Conservation (phyloP, 2,888 invertebrate genomes). For the Athripsodes cinereus region DNA sequence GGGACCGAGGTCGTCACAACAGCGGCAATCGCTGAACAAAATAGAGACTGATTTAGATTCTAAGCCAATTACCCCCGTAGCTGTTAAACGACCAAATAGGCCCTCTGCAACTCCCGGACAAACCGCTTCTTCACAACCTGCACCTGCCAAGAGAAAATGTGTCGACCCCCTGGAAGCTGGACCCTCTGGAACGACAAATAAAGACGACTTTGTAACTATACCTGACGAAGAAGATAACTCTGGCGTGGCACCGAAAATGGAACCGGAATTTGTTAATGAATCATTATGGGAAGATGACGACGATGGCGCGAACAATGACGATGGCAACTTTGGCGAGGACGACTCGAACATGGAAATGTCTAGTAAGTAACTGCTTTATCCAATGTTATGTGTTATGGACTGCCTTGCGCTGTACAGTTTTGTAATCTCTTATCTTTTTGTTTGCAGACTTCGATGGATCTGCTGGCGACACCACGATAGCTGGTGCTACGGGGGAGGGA, state of each 20-base stretch:
- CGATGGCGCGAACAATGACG: constrained; percentile 57
- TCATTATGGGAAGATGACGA: constrained; percentile 55
- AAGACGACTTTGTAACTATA: constrained; percentile 50
- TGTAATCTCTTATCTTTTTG: background rate
- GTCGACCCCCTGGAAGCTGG: constrained; percentile 55
- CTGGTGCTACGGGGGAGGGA: constrained; percentile 45
- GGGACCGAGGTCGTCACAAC: constrained; percentile 61
- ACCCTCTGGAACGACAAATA: constrained; percentile 49
- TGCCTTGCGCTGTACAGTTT: background rate
- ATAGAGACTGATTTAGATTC: constrained; percentile 53
- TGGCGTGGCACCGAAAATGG: constrained; percentile 59
- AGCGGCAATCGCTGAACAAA: constrained; percentile 58
- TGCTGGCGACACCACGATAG: constrained; percentile 48
- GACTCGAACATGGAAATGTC: constrained; percentile 61
- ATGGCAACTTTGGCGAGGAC: constrained; percentile 58
- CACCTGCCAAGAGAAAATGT: constrained; percentile 52
- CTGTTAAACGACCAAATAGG: constrained; percentile 59
- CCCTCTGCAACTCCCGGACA: constrained; percentile 58
- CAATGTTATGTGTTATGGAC: background rate
- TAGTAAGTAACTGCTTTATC: constrained; percentile 34
- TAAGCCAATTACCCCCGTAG: constrained; percentile 57
- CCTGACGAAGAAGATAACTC: constrained; percentile 51
- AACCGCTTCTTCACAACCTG: constrained; percentile 53
- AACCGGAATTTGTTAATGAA: constrained; percentile 61
- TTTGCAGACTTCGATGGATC: constrained; percentile 46